Conservation (phyloP, 1,140 invertebrate species). For the Polyergus mexicanus region DNA sequence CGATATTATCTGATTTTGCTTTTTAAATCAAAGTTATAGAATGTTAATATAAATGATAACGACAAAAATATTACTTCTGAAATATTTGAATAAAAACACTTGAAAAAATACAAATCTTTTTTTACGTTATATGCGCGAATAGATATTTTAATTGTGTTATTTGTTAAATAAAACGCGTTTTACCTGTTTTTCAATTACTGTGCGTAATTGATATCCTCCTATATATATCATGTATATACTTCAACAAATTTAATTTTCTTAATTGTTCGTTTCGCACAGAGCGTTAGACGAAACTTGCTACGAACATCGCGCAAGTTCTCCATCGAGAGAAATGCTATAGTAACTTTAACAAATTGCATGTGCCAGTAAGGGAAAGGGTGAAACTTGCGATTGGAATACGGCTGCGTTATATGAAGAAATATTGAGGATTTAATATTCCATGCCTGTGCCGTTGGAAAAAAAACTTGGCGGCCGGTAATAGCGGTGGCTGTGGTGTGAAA, state of each 20-base stretch:
- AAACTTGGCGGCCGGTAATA: constrained; percentile 35
- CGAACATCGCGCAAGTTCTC: constrained; percentile 21
- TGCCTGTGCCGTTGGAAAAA: constrained; percentile 30
- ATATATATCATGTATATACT: background rate
- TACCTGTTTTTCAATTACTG: background rate
- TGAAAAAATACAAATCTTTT: background rate
- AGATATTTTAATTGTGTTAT: background rate
- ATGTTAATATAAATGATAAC: background rate
- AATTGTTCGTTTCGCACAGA: background rate
- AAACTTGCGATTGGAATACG: constrained; percentile 32
- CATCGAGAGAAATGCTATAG: constrained; percentile 42
- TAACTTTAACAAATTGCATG: constrained; percentile 51
- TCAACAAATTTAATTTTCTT: constrained; percentile 17
- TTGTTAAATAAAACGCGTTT: background rate
- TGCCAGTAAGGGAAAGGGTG: constrained; percentile 31
- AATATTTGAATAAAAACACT: background rate
- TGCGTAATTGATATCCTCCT: background rate
- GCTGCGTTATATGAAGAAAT: constrained; percentile 65
- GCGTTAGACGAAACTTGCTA: constrained; percentile 22
- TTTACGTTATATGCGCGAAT: background rate
- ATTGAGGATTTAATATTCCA: constrained; percentile 74
- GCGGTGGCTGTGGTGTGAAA: constrained; percentile 37
- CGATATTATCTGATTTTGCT: background rate
- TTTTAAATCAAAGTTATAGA: background rate
- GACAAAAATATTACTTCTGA: too few species aligned